These are phyloP conservation scores for Uropetala carovei DNA, from an alignment of 2,888 invertebrate genomes.

Conservation along the genomic window DNA sequence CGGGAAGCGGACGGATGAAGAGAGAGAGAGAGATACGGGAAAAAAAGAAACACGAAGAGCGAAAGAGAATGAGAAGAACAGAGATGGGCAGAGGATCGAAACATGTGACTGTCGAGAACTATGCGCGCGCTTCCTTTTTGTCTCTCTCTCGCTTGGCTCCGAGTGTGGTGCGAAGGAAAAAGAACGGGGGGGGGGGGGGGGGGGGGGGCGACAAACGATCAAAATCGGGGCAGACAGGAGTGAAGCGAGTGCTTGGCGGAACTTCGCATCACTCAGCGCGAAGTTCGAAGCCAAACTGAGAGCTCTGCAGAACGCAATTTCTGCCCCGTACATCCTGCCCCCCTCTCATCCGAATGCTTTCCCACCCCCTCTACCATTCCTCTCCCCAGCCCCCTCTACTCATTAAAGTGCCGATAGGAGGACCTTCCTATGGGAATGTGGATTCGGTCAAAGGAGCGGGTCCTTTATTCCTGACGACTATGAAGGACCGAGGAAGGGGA, in stretches of 20 bases:
- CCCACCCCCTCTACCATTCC: too few relatives aligned
- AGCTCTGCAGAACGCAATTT: not conserved
- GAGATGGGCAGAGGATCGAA: conserved; percentile 7
- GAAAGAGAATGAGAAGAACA: not conserved
- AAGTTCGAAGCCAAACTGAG: not conserved
- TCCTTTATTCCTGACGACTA: not conserved
- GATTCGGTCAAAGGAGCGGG: not conserved
- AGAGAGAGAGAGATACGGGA: not conserved
- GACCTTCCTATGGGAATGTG: not conserved
- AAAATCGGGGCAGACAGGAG: not conserved
- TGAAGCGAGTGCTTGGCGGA: not conserved
- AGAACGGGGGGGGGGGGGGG: not conserved
- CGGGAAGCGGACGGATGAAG: not conserved
- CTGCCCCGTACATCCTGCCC: not conserved
- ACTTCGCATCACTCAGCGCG: not conserved
- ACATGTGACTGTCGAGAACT: conserved; percentile 37
- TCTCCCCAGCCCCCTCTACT: not conserved
- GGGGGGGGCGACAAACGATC: not conserved
- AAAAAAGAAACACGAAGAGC: not conserved
- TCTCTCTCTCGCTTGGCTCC: conserved; percentile 1
- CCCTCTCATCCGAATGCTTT: not conserved
- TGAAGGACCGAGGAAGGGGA: conserved; percentile 16
- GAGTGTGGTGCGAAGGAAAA: too few relatives aligned
- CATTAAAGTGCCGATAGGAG: conserved; percentile 25
- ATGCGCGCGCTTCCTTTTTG: conserved; percentile 26